phyloP scores from a whole-genome alignment of 1,140 invertebrate genomes.

The Battus philenor region DNA sequence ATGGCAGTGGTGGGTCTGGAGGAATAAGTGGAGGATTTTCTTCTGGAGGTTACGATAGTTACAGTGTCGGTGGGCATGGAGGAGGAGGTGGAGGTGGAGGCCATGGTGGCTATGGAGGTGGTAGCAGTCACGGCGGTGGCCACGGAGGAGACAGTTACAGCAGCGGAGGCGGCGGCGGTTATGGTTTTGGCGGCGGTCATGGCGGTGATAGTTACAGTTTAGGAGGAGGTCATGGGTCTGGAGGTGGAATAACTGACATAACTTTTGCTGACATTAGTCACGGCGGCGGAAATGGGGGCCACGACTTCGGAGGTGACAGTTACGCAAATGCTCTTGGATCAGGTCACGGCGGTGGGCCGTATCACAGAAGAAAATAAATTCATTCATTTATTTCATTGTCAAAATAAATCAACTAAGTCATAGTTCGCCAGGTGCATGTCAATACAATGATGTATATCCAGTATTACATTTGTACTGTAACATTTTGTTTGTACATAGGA shows the following conservation, averaged over 20 bases:
- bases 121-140: constrained; percentile 19
- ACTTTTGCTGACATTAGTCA: constrained; percentile 20
- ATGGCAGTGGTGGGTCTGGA: constrained; percentile 19
- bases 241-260: constrained; percentile 14
- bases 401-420: constrained; percentile 56
- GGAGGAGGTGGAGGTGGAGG: constrained; percentile 25
- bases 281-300: constrained; percentile 18
- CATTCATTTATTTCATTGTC: constrained; percentile 12
- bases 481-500: constrained; percentile 46
- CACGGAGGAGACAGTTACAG: constrained; percentile 27
- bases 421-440: constrained; percentile 32
- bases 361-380: constrained; percentile 53
- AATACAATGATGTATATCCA: constrained; percentile 24
- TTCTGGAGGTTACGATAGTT: constrained; percentile 25
- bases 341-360: constrained; percentile 61
- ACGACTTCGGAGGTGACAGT: constrained; percentile 22
- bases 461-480: constrained; percentile 36
- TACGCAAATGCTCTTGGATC: constrained; percentile 19
- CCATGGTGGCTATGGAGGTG: constrained; percentile 18
- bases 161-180: constrained; percentile 17
- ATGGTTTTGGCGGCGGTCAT: constrained; percentile 20
- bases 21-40: constrained; percentile 13
- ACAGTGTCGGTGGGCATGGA: constrained; percentile 23
- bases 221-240: constrained; percentile 23
- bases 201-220: constrained; percentile 18